Percentiles rank a stretch among this genome's conserved stretches.
Conservation (phyloP, 92 coral and sea anemone genomes). For the Montipora capitata region DNA sequence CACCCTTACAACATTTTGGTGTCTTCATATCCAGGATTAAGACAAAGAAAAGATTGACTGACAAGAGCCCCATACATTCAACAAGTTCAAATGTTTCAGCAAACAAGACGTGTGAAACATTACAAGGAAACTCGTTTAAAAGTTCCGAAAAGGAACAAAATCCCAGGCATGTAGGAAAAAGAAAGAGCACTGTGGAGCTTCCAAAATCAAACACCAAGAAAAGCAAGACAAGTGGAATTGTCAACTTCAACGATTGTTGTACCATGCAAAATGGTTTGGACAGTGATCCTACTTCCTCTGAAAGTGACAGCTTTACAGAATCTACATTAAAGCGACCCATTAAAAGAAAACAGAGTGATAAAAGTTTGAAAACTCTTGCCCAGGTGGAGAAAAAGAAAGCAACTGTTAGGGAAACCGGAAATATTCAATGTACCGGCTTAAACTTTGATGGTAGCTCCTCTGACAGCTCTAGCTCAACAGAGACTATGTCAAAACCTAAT, state of each 20-base stretch:
- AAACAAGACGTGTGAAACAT: not conserved
- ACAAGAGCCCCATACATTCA: not conserved
- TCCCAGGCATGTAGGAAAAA: not conserved
- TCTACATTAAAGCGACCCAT: not conserved
- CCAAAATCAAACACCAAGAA: not conserved
- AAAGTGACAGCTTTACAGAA: slow-evolving; percentile 16
- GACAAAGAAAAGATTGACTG: not conserved
- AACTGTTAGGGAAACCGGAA: not conserved
- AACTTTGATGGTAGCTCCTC: not conserved
- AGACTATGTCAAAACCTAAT: not conserved
- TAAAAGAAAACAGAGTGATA: not conserved
- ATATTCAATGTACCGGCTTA: no score
- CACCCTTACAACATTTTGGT: not conserved
- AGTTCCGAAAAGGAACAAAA: not conserved
- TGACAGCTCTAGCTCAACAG: no score
- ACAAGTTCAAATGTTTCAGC: not conserved
- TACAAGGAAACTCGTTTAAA: slow-evolving; percentile 1
- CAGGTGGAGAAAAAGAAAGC: not conserved
- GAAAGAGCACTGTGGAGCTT: slow-evolving; percentile 7
- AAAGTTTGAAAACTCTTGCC: not conserved
- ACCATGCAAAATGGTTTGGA: not conserved
- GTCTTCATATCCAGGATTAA: not conserved
- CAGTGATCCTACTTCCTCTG: not conserved
- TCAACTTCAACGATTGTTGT: not conserved
- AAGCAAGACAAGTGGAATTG: slow-evolving; percentile 5